Percentiles rank a stretch among this genome's conserved stretches.
phyloP scores from a whole-genome alignment of 2,113 vertebrate species.

The Felis chaus region DNA sequence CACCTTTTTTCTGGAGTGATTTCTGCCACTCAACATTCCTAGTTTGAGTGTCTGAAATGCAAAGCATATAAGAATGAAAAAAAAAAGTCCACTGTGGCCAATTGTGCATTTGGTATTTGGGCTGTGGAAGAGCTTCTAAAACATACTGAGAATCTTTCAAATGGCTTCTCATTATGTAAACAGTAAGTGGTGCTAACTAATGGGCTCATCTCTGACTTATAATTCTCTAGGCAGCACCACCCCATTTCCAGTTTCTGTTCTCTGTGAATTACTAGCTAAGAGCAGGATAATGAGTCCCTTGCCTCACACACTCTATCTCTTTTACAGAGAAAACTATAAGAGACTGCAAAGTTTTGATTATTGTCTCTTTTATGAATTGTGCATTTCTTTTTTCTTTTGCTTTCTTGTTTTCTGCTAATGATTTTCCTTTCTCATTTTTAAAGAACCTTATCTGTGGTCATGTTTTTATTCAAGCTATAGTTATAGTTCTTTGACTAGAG shows the following conservation, averaged over 20 bases:
- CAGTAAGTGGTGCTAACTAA: conserved; percentile 47
- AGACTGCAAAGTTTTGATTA: conserved; percentile 47
- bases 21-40: not conserved
- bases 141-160: not conserved
- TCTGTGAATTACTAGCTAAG: conserved; percentile 27
- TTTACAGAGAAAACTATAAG: conserved; percentile 42
- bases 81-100: not conserved
- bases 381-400: not conserved
- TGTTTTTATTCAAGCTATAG: conserved; percentile 16
- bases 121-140: conserved; percentile 18
- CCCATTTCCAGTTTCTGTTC: conserved; percentile 37
- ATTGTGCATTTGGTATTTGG: conserved; percentile 21
- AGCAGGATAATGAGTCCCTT: conserved; percentile 35
- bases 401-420: conserved; percentile 42
- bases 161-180: conserved; percentile 27
- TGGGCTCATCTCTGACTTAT: not conserved
- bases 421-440: not conserved
- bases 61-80: not conserved
- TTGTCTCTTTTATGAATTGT: conserved; percentile 25
- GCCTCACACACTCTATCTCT: not conserved
- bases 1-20: not conserved
- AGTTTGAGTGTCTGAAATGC: conserved; percentile 26
- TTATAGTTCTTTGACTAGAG: not conserved
- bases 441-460: not conserved
- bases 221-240: not conserved